Evolutionary conservation across 2,888 invertebrate genomes (phyloP), one percentile per base, ranked within the genome.

Genomic region (Tipula helvola): DNA sequence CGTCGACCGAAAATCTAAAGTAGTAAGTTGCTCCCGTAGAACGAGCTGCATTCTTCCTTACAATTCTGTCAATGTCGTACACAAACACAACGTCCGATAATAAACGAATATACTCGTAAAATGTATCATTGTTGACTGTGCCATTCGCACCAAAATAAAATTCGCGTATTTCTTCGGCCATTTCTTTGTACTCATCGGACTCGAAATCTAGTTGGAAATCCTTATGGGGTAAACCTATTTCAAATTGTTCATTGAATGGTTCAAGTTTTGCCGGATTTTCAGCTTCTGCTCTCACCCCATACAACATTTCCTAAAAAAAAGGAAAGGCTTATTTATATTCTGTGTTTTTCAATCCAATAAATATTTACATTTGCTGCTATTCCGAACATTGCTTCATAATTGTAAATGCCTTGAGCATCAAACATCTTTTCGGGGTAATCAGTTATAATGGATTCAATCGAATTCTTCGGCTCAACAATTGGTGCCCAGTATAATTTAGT

Each of bases 121-220:
- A 86, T 87, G 87, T 87, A 12, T 86, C 86, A 44, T 47, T 71
- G 86, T 87, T 87, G 7, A 85, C 85, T 16, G 85, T 16, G 12
- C 83, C 85, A 85, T 86, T 36, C 3, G 42, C 87, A 36, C 86
- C 86, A 36, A 87, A 87, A 28, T 87, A 87, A 12, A 86, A 57
- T 28, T 87, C 85, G 0, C 86, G 86, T 13, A 87, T 86, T 87
- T 86, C 84, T 41, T 86, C 83, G 5, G 87, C 71, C 12, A 87
- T 83, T 84, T 86, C 36, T 84, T 87, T 86, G 39, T 87, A 87
- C 47, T 87, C 39, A n/a, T 84, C 41, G 5, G 84, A 84, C 8
- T 84, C n/a, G n/a, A 39, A 84, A 84, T 84, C 84, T 0, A 84
- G 16, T 39, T 84, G 36, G 5, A 84, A 84, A 41, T 84, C 16